Evolutionary conservation across 2,888 invertebrate genomes (phyloP).

Genomic region (Fragum whitleyi): DNA sequence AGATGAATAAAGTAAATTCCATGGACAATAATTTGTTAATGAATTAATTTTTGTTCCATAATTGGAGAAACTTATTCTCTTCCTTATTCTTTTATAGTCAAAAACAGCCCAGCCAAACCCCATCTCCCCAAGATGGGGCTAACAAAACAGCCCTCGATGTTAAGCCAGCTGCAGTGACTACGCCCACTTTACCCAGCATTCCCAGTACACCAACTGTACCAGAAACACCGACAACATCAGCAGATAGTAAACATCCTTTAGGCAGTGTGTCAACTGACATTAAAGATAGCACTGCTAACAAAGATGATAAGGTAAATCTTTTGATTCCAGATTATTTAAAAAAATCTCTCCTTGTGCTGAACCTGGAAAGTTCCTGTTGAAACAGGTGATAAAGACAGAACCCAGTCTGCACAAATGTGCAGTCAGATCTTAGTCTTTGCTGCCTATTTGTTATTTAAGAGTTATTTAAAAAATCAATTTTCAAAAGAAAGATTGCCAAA

Average conservation of each 20-base stretch:
- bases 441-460: too few species aligned
- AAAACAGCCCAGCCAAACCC: conserved; percentile 50
- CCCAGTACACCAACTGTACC: conserved; percentile 50
- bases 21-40: too few species aligned
- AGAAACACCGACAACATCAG: conserved; percentile 54
- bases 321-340: too few species aligned
- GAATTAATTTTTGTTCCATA: too few species aligned
- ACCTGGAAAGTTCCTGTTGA: too few species aligned
- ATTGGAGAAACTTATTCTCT: too few species aligned
- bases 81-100: conserved; percentile 29
- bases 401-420: too few species aligned
- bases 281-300: conserved; percentile 48
- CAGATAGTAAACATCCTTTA: conserved; percentile 61
- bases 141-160: conserved; percentile 39
- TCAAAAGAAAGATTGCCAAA: too few species aligned
- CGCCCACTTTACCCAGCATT: conserved; percentile 50
- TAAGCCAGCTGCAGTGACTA: conserved; percentile 58
- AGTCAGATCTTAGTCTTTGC: too few species aligned
- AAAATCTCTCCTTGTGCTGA: not conserved
- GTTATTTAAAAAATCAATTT: too few species aligned
- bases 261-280: conserved; percentile 55
- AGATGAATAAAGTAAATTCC: too few species aligned
- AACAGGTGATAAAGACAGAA: too few species aligned
- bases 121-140: conserved; percentile 16
- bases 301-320: conserved; percentile 59